Evolutionary conservation across 1,140 invertebrate genomes (phyloP).

Genomic region (Magallana gigas): DNA sequence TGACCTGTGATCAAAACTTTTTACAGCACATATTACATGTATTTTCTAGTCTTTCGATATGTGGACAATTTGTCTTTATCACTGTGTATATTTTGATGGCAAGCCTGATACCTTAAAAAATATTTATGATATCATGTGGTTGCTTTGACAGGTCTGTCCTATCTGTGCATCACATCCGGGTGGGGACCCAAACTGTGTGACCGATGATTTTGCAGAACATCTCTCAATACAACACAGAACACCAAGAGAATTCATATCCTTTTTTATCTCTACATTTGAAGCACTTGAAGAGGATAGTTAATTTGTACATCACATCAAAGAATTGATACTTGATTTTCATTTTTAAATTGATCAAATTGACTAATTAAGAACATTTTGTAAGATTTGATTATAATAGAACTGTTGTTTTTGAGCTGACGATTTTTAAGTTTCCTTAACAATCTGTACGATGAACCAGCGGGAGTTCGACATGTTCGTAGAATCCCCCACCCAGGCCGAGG

Average conservation of each 20-base stretch:
- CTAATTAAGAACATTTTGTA: no score
- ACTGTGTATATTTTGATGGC: no score
- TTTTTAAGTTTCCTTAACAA: constrained; percentile 81
- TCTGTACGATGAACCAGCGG: constrained; percentile 89
- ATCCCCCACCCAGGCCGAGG: constrained; percentile 91
- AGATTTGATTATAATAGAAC: no score
- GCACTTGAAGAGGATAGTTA: neutral
- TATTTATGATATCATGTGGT: constrained; percentile 29
- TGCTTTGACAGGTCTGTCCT: constrained; percentile 88
- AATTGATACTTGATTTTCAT: neutral
- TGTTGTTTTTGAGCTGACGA: neutral
- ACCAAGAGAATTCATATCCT: constrained; percentile 78
- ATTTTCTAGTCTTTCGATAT: no score
- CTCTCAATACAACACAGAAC: constrained; percentile 93
- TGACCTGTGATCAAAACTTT: no score
- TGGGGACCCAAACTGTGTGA: constrained; percentile 97
- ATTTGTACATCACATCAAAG: neutral
- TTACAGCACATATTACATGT: no score
- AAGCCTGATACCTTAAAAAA: no score
- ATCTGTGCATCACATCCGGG: constrained; percentile 96
- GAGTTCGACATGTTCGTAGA: constrained; percentile 90
- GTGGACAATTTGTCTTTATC: no score
- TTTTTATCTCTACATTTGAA: constrained; percentile 43
- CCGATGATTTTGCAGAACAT: constrained; percentile 98
- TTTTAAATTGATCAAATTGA: no score